These are phyloP conservation scores for Opisthocomus hoazin DNA, from an alignment of 2,113 vertebrate species.

Conservation along the genomic window DNA sequence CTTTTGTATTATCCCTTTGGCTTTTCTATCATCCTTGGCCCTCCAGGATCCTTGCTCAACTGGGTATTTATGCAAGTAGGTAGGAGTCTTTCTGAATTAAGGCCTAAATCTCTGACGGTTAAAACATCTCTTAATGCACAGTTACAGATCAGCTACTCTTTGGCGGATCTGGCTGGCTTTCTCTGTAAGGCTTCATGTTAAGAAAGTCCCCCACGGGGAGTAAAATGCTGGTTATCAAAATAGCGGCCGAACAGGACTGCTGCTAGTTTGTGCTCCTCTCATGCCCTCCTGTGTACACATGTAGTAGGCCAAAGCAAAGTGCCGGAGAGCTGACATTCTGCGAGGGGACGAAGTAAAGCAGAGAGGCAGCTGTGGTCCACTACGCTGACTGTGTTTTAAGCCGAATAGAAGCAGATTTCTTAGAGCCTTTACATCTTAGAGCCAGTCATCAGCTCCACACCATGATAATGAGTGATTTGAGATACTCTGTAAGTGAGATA, in stretches of 20 bases:
- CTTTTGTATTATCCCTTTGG: neutral
- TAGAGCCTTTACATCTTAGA: neutral
- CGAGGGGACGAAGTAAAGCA: neutral
- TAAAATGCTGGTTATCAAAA: neutral
- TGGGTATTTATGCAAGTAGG: neutral
- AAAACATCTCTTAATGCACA: neutral
- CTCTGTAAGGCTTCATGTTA: neutral
- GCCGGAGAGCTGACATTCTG: neutral
- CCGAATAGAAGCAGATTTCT: neutral
- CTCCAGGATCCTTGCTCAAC: neutral
- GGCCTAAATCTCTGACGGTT: neutral
- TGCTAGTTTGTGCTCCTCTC: conserved; percentile 37
- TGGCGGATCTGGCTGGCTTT: neutral
- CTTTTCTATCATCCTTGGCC: neutral
- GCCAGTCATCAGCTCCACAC: neutral
- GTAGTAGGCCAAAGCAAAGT: neutral
- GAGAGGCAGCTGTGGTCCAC: neutral
- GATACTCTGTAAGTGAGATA: neutral
- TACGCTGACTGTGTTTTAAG: neutral
- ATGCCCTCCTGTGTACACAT: conserved; percentile 55
- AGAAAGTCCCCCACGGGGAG: neutral
- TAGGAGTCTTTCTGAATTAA: neutral
- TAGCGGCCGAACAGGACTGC: neutral
- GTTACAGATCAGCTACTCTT: neutral
- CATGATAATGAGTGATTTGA: neutral